Evolutionary conservation across 2,888 invertebrate species (phyloP).

Genomic region (Corbicula japonica): DNA sequence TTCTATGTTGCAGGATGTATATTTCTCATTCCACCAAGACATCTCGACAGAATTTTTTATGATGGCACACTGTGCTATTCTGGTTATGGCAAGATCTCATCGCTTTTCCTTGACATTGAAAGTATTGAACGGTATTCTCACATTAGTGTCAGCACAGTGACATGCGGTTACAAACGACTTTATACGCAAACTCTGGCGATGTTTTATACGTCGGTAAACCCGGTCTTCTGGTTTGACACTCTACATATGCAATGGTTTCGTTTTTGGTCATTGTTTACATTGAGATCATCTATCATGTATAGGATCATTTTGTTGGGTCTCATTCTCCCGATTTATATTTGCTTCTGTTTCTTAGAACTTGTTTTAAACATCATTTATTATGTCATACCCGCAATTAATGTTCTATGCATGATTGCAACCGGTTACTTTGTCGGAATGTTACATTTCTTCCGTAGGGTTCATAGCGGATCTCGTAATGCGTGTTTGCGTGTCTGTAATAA

Average conservation of each 20-base stretch:
- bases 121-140: slow-evolving; percentile 32
- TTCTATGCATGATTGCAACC: slow-evolving; percentile 10
- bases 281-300: neutral
- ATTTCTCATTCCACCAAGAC: slow-evolving; percentile 39
- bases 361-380: slow-evolving; percentile 29
- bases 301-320: neutral
- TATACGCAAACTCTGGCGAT: slow-evolving; percentile 5
- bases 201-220: slow-evolving; percentile 33
- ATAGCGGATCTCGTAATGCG: too few species aligned
- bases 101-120: slow-evolving; percentile 21
- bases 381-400: slow-evolving; percentile 27
- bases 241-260: neutral
- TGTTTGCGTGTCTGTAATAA: too few species aligned
- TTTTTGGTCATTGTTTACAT: neutral
- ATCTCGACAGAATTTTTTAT: slow-evolving; percentile 23
- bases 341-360: slow-evolving; percentile 27
- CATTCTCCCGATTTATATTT: slow-evolving; percentile 22
- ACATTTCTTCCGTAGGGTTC: neutral
- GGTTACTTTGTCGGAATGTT: slow-evolving; percentile 9
- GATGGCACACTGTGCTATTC: slow-evolving; percentile 11
- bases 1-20: slow-evolving; percentile 35
- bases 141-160: slow-evolving; percentile 3
- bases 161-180: slow-evolving; percentile 33
- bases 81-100: slow-evolving; percentile 1
- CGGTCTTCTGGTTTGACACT: slow-evolving; percentile 32